Conservation (phyloP, 2,797 vertebrate genomes). For the Manis pentadactyla region DNA sequence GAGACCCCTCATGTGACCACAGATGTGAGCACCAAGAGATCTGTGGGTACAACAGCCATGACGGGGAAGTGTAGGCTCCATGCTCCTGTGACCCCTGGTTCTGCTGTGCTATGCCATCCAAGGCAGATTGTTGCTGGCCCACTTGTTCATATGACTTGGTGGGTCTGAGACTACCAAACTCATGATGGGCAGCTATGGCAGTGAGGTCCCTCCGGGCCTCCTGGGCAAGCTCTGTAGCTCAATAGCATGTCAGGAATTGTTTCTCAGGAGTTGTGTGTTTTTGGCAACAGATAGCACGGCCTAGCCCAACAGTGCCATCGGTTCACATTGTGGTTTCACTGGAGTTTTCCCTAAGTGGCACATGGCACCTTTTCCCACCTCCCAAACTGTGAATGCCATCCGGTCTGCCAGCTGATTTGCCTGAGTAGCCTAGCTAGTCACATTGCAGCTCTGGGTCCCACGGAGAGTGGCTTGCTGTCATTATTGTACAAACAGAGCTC, state of each 20-base stretch:
- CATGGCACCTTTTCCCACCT: neutral
- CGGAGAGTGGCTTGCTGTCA: neutral
- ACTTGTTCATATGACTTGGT: neutral
- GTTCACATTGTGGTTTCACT: neutral
- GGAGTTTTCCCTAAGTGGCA: neutral
- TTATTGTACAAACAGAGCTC: neutral
- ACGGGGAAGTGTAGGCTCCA: neutral
- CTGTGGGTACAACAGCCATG: neutral
- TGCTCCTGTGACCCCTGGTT: neutral
- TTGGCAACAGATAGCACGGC: neutral
- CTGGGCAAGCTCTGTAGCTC: neutral
- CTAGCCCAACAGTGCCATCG: neutral
- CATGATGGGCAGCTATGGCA: neutral
- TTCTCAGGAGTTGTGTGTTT: neutral
- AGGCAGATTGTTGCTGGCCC: neutral
- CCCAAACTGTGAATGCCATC: neutral
- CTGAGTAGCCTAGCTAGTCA: neutral
- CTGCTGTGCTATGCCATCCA: neutral
- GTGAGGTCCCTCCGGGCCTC: neutral
- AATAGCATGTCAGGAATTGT: neutral
- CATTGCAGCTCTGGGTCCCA: neutral
- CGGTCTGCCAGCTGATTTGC: neutral
- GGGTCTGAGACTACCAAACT: neutral
- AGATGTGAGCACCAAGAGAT: neutral
- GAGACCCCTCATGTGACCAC: too few relatives aligned